Percentiles rank a stretch among this genome's conserved stretches.
phyloP scores from a whole-genome alignment of 2,113 vertebrate genomes.

The Scytalopus superciliaris region DNA sequence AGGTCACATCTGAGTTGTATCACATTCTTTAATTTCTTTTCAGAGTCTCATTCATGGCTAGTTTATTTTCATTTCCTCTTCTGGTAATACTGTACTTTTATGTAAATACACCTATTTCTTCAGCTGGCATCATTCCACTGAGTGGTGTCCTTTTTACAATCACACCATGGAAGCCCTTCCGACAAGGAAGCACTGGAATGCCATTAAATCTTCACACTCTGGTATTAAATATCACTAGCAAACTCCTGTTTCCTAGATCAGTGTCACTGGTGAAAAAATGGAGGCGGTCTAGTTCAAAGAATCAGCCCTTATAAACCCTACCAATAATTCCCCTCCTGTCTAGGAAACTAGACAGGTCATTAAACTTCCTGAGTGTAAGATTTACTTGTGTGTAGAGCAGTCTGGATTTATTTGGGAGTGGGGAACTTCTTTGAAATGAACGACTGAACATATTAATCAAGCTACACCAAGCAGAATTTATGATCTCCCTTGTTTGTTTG shows the following conservation, averaged over 20 bases:
- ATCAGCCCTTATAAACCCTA: not conserved
- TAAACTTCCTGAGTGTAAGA: not conserved
- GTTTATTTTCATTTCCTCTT: not conserved
- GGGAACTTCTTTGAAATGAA: not conserved
- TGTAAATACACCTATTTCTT: not conserved
- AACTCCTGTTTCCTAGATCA: not conserved
- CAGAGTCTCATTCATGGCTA: not conserved
- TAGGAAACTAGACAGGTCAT: not conserved
- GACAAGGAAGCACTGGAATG: not conserved
- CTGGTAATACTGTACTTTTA: not conserved
- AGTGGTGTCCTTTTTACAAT: not conserved
- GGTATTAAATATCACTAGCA: not conserved
- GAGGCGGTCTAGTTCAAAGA: not conserved
- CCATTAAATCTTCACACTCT: not conserved
- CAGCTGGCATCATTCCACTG: not conserved
- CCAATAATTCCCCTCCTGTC: not conserved
- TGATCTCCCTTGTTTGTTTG: not conserved
- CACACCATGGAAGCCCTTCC: not conserved
- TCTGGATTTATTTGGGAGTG: not conserved
- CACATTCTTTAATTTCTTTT: not conserved
- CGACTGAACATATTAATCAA: not conserved
- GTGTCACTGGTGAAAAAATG: not conserved
- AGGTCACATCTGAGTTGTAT: not conserved
- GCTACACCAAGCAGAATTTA: not conserved
- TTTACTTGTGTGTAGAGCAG: not conserved